A percentile compares a stretch with the other conserved stretches of the same genome.
Evolutionary conservation across 1,140 invertebrate genomes (phyloP).

Genomic region (Meloidogyne chitwoodi): DNA sequence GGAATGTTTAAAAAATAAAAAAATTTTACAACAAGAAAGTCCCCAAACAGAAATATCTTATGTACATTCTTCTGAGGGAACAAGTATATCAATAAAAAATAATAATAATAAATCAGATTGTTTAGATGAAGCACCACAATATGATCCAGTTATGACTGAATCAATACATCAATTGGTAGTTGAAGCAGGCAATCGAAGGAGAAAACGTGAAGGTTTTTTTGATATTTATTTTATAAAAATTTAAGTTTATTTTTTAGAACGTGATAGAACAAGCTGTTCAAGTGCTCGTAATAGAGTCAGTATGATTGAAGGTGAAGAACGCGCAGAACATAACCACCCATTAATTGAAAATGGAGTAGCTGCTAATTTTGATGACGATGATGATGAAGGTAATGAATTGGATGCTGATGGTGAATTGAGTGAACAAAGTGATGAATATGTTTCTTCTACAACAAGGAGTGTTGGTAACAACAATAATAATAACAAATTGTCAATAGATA

Average conservation of each 20-base stretch:
- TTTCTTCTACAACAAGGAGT: not conserved
- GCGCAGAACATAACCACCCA: conserved; percentile 12
- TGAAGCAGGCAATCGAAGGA: not conserved
- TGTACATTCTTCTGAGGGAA: conserved; percentile 53
- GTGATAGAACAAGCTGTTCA: conserved; percentile 7
- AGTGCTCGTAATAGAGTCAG: conserved; percentile 18
- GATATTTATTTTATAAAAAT: not conserved
- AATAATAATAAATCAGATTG: not conserved
- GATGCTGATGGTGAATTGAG: conserved; percentile 32
- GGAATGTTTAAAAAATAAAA: not conserved
- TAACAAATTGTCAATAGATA: not conserved
- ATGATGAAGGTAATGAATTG: conserved; percentile 8
- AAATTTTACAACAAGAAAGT: conserved; percentile 34
- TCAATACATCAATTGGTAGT: conserved; percentile 12
- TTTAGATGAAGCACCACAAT: conserved; percentile 17
- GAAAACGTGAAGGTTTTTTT: conserved; percentile 9
- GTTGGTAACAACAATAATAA: not conserved
- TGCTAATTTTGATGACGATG: conserved; percentile 2
- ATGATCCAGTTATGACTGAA: conserved; percentile 24
- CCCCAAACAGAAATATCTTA: conserved; percentile 56
- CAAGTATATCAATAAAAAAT: conserved; percentile 27
- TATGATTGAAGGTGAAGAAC: conserved; percentile 21
- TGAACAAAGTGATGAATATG: conserved; percentile 7
- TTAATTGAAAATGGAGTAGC: not conserved
- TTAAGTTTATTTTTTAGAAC: not conserved